Conservation (phyloP, 2,888 invertebrate genomes). For the Megalurothrips usitatus region DNA sequence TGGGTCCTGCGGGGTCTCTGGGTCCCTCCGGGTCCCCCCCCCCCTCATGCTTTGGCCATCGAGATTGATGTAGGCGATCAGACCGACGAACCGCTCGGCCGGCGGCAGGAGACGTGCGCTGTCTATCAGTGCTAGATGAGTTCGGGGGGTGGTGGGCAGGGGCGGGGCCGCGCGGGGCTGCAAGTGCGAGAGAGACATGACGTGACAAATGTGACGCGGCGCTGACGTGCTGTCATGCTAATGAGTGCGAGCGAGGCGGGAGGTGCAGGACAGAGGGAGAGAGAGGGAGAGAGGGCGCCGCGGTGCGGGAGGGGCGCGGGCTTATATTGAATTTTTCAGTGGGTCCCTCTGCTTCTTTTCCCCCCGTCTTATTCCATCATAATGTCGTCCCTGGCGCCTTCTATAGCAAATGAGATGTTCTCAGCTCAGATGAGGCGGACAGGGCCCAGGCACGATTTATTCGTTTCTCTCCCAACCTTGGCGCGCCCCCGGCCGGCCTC, state of each 20-base stretch:
- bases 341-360: background rate
- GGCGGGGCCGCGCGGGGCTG: too few species aligned
- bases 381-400: background rate
- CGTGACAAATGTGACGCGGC: constrained; percentile 6
- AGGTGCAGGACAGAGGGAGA: background rate
- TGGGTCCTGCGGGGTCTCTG: too few species aligned
- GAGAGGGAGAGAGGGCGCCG: background rate
- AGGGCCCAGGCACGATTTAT: too few species aligned
- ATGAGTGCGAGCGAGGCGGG: background rate
- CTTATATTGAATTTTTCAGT: background rate
- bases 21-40: too few species aligned
- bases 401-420: background rate
- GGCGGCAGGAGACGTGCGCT: background rate
- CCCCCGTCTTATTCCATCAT: background rate
- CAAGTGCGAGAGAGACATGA: background rate
- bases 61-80: background rate
- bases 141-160: background rate
- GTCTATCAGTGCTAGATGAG: background rate
- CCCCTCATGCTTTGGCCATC: background rate
- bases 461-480: too few species aligned
- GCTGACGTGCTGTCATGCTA: background rate
- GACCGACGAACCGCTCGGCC: background rate
- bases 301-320: background rate
- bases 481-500: too few species aligned
- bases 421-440: too few species aligned